Evolutionary conservation across 1,140 invertebrate species (phyloP), one percentile per base, ranked within the genome.

Genomic region (Habropoda laboriosa): DNA sequence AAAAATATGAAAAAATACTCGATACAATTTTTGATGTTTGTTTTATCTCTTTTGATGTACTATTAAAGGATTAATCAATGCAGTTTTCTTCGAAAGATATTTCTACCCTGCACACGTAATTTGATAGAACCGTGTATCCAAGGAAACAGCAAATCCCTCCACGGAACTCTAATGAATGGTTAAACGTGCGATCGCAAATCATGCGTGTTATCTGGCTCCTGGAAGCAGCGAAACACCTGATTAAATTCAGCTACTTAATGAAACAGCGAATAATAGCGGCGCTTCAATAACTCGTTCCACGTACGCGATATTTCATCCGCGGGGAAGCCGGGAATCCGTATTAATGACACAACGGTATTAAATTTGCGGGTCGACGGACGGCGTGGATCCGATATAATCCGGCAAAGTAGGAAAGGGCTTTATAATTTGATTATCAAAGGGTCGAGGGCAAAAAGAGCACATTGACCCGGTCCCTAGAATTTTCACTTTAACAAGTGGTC

Each of bases 271-370:
- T 61, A 27, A 30, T 10, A 42, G 32, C n/a, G 13, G 27, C 12
- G 27, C 21, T 32, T 24, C 27, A n/a, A 55, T 45, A 55, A 57
- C 38, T 12, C 21, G 18, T 55, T 42, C 4, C 12, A 2, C 0
- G 47, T 13, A 18, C 5, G 12, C 18, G 30, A 21, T 49, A 8
- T 57, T 66, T 67, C 61, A 16, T 18, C 55, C 12, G 32, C 32
- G 3, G 18, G 8, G 12, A n/a, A 42, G 27, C 21, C 8, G 13
- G n/a, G 6, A 32, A 66, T 55, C 13, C 24, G 18, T 42, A 66
- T 75, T 66, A 75, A 55, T 27, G 47, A 42, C 18, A 2, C 6
- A 18, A 18, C 63, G 35, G 18, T n/a, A 42, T 75, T 42, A 51
- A 61, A 53, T 55, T 63, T 38, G 35, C 16, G 27, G 49, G 27